These are phyloP conservation scores for Eupithecia subumbrata DNA, from an alignment of 2,888 invertebrate species.

Conservation along the genomic window DNA sequence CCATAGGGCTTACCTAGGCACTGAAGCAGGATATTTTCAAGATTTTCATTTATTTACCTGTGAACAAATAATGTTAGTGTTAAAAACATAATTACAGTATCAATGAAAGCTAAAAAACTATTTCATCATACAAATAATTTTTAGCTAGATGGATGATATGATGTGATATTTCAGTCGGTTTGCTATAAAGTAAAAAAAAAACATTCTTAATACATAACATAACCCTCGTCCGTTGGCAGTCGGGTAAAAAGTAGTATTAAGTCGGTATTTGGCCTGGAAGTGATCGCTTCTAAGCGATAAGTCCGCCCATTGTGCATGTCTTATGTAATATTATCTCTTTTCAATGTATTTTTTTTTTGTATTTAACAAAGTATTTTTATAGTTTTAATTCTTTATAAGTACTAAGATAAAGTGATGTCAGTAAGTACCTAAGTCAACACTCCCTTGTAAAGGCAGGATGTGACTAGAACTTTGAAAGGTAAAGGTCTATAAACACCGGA, in stretches of 20 bases:
- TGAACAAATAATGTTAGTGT: neutral
- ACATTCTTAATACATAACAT: no score
- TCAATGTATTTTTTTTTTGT: neutral
- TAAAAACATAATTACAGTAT: neutral
- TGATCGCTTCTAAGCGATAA: neutral
- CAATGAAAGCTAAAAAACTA: neutral
- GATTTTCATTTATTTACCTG: slow-evolving; percentile 7
- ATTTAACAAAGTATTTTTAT: neutral
- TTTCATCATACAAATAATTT: neutral
- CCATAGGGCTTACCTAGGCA: neutral
- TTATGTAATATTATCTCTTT: neutral
- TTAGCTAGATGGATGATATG: no score
- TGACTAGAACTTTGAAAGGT: neutral
- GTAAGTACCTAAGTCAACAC: neutral
- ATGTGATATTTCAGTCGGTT: no score
- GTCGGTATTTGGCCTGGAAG: neutral
- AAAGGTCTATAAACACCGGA: neutral
- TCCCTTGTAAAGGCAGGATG: slow-evolving; percentile 13
- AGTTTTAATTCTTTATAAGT: neutral
- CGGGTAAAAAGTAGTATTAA: neutral
- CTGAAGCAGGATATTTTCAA: neutral
- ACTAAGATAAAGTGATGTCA: neutral
- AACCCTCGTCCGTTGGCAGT: no score
- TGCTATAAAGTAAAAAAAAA: neutral
- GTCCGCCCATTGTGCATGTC: neutral